A percentile compares a stretch with the other conserved stretches of the same genome.
phyloP scores from a whole-genome alignment of 2,113 vertebrate species.

The Glaucomys volans region DNA sequence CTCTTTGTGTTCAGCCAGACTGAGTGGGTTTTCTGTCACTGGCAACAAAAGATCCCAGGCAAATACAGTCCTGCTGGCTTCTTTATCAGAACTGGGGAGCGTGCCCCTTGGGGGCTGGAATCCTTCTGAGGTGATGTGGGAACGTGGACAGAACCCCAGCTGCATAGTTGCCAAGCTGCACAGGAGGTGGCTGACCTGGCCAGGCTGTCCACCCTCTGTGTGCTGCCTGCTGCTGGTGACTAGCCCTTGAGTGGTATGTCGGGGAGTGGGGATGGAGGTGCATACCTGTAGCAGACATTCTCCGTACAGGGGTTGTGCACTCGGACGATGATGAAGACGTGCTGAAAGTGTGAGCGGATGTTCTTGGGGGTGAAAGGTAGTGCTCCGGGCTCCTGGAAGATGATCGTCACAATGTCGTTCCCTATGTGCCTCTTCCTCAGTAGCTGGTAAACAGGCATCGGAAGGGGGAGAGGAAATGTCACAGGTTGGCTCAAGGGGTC shows the following conservation, averaged over 20 bases:
- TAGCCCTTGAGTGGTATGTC: fast-evolving
- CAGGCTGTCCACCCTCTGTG: fast-evolving
- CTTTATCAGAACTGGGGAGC: not conserved
- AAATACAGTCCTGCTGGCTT: not conserved
- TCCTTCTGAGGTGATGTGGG: not conserved
- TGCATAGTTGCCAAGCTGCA: no score
- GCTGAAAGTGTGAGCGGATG: conserved; percentile 97
- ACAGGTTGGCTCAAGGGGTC: not conserved
- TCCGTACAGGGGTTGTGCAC: conserved; percentile 95
- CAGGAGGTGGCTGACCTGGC: not conserved
- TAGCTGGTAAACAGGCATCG: conserved; percentile 85
- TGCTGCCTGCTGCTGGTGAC: fast-evolving
- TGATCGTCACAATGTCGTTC: conserved; percentile 97
- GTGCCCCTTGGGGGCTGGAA: not conserved
- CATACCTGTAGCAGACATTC: conserved; percentile 93
- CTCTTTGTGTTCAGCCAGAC: not conserved
- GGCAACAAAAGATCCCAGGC: not conserved
- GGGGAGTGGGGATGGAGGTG: fast-evolving
- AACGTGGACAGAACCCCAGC: not conserved
- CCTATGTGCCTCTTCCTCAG: conserved; percentile 97
- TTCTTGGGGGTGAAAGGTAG: conserved; percentile 96
- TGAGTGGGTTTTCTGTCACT: not conserved
- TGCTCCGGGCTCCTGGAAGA: conserved; percentile 97
- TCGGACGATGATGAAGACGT: conserved; percentile 96
- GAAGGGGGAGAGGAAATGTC: not conserved